These are phyloP conservation scores for Drosophila busckii DNA, from an alignment of 1,140 invertebrate species.

Conservation along the genomic window DNA sequence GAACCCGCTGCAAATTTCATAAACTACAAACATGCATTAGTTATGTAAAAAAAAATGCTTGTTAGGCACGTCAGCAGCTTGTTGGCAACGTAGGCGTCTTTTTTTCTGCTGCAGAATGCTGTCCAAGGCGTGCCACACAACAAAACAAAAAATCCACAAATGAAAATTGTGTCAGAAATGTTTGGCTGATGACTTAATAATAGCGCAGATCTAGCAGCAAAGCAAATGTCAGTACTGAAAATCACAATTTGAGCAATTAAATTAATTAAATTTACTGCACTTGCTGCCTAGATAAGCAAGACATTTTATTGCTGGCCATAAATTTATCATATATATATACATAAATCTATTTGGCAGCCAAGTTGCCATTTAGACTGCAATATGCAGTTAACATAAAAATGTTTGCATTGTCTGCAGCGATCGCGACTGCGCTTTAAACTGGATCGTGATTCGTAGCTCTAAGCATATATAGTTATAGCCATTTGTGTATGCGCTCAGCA, in stretches of 20 bases:
- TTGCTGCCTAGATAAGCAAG: constrained; percentile 7
- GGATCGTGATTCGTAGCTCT: constrained; percentile 65
- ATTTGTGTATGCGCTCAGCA: constrained; percentile 4
- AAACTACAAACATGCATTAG: constrained; percentile 27
- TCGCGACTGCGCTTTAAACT: constrained; percentile 30
- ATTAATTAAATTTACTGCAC: constrained; percentile 52
- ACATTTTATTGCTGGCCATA: constrained; percentile 42
- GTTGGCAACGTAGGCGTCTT: constrained; percentile 42
- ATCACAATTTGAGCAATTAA: constrained; percentile 38
- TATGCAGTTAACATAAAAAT: constrained; percentile 64
- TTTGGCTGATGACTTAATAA: constrained; percentile 47
- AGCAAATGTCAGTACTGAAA: constrained; percentile 34
- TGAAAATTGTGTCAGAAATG: background rate
- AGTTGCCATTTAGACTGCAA: constrained; percentile 57
- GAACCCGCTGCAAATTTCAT: constrained; percentile 54
- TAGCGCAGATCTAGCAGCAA: background rate
- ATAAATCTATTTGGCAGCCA: constrained; percentile 53
- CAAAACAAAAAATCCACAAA: constrained; percentile 7
- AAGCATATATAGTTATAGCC: too few relatives aligned
- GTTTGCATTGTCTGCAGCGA: constrained; percentile 15
- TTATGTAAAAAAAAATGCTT: constrained; percentile 24
- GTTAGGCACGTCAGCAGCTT: constrained; percentile 34
- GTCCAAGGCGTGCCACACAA: constrained; percentile 48
- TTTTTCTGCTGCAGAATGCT: constrained; percentile 62
- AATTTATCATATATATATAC: constrained; percentile 27